Percentiles rank a stretch among this genome's conserved stretches.
phyloP scores from a whole-genome alignment of 1,140 invertebrate species.

The Apis laboriosa region DNA sequence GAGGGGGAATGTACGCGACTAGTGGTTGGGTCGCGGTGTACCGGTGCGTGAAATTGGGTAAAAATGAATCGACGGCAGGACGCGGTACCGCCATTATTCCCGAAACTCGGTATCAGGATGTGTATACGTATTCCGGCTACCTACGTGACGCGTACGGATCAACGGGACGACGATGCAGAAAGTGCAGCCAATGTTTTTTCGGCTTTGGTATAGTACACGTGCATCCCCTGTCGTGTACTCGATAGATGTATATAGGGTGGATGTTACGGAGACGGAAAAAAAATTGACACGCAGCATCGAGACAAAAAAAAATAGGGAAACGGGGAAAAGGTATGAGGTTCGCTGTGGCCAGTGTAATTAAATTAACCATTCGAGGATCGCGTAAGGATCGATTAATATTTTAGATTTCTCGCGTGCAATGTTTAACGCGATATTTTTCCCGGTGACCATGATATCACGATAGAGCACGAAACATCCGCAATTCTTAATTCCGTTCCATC shows the following conservation, averaged over 20 bases:
- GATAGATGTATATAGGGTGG: not conserved
- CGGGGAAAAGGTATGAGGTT: no score
- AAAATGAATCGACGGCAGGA: conserved; percentile 59
- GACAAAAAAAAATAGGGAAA: no score
- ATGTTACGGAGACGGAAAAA: not conserved
- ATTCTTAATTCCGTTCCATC: conserved; percentile 14
- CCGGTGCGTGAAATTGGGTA: conserved; percentile 68
- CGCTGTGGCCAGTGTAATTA: not conserved
- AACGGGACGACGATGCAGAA: conserved; percentile 37
- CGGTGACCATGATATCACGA: not conserved
- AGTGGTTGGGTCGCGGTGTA: conserved; percentile 34
- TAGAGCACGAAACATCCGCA: not conserved
- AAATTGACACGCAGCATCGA: not conserved
- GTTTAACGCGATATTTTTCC: not conserved
- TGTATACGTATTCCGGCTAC: not conserved
- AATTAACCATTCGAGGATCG: conserved; percentile 8
- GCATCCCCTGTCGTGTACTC: not conserved
- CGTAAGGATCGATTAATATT: not conserved
- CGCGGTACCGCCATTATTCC: conserved; percentile 46
- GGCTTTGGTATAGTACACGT: not conserved
- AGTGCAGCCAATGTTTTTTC: conserved; percentile 36
- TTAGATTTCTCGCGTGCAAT: not conserved
- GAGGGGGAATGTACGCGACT: not conserved
- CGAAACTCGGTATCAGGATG: conserved; percentile 36
- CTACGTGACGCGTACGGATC: conserved; percentile 38